Percentiles rank a stretch among this genome's conserved stretches.
phyloP scores from a whole-genome alignment of 2,113 vertebrate species.

The Odontesthes bonariensis region DNA sequence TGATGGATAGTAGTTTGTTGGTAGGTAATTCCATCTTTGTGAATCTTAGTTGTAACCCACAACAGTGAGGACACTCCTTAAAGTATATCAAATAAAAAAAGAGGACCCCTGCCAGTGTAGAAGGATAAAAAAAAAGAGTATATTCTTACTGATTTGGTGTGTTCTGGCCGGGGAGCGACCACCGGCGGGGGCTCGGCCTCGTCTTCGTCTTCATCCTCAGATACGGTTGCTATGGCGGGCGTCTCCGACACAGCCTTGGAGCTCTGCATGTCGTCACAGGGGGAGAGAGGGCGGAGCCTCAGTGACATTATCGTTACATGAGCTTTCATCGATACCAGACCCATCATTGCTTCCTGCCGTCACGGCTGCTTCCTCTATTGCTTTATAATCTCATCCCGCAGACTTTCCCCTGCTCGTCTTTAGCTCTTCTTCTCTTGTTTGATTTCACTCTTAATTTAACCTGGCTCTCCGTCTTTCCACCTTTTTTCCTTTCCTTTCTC shows the following conservation, averaged over 20 bases:
- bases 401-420: neutral
- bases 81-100: too few species aligned
- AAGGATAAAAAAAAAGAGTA: neutral
- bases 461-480: constrained; percentile 8
- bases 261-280: constrained; percentile 78
- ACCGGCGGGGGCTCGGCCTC: constrained; percentile 91
- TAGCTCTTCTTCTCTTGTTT: constrained; percentile 5
- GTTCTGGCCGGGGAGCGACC: constrained; percentile 93
- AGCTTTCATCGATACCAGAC: constrained; percentile 48
- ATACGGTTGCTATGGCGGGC: constrained; percentile 90
- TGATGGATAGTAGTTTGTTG: too few species aligned
- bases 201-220: constrained; percentile 91
- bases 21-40: too few species aligned
- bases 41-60: too few species aligned
- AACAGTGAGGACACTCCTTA: too few species aligned
- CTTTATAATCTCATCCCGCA: constrained; percentile 11
- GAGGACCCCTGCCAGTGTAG: neutral
- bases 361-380: constrained; percentile 16
- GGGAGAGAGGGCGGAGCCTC: constrained; percentile 48
- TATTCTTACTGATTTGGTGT: constrained; percentile 95
- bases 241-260: constrained; percentile 92
- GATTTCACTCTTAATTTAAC: neutral
- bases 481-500: neutral
- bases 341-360: constrained; percentile 53
- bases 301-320: constrained; percentile 57